phyloP scores from a whole-genome alignment of 2,888 invertebrate genomes.

The Pristionchus japonicus region DNA sequence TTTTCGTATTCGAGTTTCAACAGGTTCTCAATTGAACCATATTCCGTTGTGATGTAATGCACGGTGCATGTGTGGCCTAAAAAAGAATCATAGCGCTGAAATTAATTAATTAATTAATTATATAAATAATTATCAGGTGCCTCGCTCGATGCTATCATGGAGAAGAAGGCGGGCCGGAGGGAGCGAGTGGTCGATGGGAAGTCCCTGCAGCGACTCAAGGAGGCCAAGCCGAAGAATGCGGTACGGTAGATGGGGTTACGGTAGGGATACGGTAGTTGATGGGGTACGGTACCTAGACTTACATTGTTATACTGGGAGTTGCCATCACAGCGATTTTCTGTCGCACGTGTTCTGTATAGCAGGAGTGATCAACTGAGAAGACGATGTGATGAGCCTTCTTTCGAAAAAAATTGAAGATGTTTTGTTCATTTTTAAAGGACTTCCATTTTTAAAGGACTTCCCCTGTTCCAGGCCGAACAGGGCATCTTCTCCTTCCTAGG shows the following conservation, averaged over 20 bases:
- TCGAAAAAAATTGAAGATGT: not conserved
- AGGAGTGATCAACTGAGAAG: not conserved
- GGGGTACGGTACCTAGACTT: not conserved
- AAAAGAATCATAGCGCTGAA: too few species aligned
- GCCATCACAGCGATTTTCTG: not conserved
- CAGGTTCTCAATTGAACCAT: too few species aligned
- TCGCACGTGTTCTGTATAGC: not conserved
- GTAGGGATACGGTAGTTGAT: not conserved
- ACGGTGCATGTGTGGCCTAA: too few species aligned
- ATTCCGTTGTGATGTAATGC: too few species aligned
- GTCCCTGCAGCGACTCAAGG: slow-evolving; percentile 31
- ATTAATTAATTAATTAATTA: not conserved
- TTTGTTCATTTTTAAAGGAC: not conserved
- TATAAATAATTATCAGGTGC: slow-evolving; percentile 51
- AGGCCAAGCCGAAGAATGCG: slow-evolving; percentile 35
- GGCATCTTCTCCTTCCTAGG: slow-evolving; percentile 43
- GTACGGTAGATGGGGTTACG: slow-evolving; percentile 37
- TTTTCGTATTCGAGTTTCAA: too few species aligned
- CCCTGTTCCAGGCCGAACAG: slow-evolving; percentile 15
- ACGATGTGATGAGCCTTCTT: not conserved
- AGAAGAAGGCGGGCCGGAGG: slow-evolving; percentile 47
- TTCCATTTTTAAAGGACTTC: not conserved
- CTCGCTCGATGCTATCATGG: slow-evolving; percentile 55
- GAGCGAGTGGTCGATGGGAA: slow-evolving; percentile 23
- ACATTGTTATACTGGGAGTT: not conserved